phyloP scores from a whole-genome alignment of 2,888 invertebrate genomes.

The Dorcus hopei region DNA sequence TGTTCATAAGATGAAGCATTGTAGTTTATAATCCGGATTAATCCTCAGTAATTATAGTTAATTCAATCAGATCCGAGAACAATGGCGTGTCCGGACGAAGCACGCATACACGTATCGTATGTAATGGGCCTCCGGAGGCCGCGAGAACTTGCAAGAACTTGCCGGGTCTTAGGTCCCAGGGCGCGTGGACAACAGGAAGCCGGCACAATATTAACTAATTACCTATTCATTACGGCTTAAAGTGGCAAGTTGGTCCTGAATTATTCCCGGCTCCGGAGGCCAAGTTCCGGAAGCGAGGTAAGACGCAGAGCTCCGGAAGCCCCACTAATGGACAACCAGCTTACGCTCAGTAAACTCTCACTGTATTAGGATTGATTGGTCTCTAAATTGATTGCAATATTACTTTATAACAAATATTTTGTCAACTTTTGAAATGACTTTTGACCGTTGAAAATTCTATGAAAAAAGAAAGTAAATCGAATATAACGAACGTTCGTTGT shows the following conservation, averaged over 20 bases:
- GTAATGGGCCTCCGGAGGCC: constrained; percentile 48
- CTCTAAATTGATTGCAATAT: neutral
- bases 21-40: constrained; percentile 29
- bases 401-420: too few species aligned
- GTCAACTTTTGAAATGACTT: too few species aligned
- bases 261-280: constrained; percentile 48
- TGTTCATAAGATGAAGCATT: constrained; percentile 16
- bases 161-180: constrained; percentile 29
- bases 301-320: constrained; percentile 48
- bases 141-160: constrained; percentile 32
- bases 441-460: too few species aligned
- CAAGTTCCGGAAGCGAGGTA: constrained; percentile 49
- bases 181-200: constrained; percentile 48
- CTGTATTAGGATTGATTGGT: constrained; percentile 49
- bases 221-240: constrained; percentile 54
- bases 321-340: constrained; percentile 29
- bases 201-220: constrained; percentile 50
- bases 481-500: too few species aligned
- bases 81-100: constrained; percentile 36
- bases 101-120: constrained; percentile 32
- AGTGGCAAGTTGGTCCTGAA: constrained; percentile 53
- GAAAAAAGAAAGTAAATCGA: too few species aligned
- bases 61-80: constrained; percentile 48
- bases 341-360: constrained; percentile 29
- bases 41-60: constrained; percentile 46